phyloP scores from a whole-genome alignment of 2,888 invertebrate species.

The Pocota personata region DNA sequence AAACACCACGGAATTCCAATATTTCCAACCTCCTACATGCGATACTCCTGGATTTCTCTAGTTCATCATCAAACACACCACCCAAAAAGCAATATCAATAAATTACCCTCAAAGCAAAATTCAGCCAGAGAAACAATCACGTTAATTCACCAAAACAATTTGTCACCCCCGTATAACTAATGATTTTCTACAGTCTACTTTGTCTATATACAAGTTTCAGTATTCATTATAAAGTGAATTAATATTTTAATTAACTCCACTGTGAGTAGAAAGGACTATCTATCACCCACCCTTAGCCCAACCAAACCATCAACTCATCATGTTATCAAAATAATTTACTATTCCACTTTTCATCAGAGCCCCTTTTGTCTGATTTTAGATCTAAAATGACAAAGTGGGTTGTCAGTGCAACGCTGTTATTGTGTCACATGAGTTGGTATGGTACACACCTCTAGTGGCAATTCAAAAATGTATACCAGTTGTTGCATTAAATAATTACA shows the following conservation, averaged over 20 bases:
- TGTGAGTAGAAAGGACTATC: background rate
- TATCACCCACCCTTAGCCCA: too few relatives aligned
- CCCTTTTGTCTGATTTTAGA: background rate
- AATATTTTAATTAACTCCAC: conserved; percentile 7
- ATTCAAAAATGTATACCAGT: background rate
- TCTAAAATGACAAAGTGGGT: background rate
- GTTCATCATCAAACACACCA: too few relatives aligned
- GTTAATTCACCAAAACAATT: conserved; percentile 9
- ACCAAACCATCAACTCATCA: background rate
- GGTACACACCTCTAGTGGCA: background rate
- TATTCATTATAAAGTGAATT: conserved; percentile 13
- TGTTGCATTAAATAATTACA: background rate
- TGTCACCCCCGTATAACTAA: background rate
- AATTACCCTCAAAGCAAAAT: background rate
- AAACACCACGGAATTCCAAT: conserved; percentile 9
- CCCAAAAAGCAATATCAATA: conserved; percentile 6
- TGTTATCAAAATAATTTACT: conserved; percentile 3
- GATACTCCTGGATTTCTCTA: too few relatives aligned
- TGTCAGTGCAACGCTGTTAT: too few relatives aligned
- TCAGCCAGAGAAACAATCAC: background rate
- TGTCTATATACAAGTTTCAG: background rate
- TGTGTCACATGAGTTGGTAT: background rate
- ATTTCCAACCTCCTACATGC: background rate
- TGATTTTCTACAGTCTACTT: background rate
- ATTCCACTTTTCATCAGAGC: background rate